Evolutionary conservation across 1,140 invertebrate genomes (phyloP).

Genomic region (Samia ricini): DNA sequence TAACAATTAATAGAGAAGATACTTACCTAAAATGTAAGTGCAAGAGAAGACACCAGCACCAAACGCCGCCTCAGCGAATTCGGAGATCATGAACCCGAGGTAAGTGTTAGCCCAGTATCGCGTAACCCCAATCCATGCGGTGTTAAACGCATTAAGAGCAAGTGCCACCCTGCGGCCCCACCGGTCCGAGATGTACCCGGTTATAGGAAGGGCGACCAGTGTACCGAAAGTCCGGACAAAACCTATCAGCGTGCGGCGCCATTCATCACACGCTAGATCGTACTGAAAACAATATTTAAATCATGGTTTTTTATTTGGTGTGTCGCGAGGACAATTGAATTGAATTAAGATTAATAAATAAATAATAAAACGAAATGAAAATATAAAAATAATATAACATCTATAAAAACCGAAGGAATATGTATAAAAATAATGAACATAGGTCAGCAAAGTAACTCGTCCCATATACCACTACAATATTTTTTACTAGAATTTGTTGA

Average conservation of each 20-base stretch:
- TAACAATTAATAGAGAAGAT: too few species aligned
- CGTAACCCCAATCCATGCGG: slow-evolving; percentile 79
- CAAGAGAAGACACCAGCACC: slow-evolving; percentile 64
- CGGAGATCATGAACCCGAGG: slow-evolving; percentile 79
- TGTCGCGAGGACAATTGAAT: too few species aligned
- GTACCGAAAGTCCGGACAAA: slow-evolving; percentile 43
- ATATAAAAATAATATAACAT: too few species aligned
- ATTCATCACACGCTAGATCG: slow-evolving; percentile 47
- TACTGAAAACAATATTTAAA: slow-evolving; percentile 28
- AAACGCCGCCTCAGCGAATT: slow-evolving; percentile 81
- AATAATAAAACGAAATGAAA: not conserved
- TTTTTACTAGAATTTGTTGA: too few species aligned
- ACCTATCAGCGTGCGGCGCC: slow-evolving; percentile 43
- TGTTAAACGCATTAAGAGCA: slow-evolving; percentile 77
- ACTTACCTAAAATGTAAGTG: slow-evolving; percentile 64
- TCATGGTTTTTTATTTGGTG: not conserved
- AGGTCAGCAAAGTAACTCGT: too few species aligned
- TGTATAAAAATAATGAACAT: not conserved
- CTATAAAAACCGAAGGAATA: not conserved
- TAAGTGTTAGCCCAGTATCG: slow-evolving; percentile 83
- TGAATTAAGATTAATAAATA: too few species aligned
- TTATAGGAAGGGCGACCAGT: slow-evolving; percentile 79
- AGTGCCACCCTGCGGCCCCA: slow-evolving; percentile 82
- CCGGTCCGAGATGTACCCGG: slow-evolving; percentile 82
- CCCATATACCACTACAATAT: too few species aligned